Percentiles rank a stretch among this genome's conserved stretches.
Evolutionary conservation across 2,797 vertebrate genomes (phyloP).

Genomic region (Lutjanus campechanus): DNA sequence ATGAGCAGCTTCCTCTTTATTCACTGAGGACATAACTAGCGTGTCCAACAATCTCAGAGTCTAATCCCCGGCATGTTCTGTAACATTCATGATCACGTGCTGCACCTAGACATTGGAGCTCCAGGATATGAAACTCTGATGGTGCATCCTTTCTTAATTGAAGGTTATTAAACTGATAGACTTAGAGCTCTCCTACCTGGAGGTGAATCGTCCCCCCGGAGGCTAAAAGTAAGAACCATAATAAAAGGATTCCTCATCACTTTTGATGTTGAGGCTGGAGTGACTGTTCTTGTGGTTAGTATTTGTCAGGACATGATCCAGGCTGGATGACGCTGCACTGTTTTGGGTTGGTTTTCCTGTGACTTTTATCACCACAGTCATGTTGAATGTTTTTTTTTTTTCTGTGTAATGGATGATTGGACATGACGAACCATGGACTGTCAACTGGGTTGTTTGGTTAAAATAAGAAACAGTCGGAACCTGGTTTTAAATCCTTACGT

Average conservation of each 20-base stretch:
- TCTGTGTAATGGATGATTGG: neutral
- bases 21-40: neutral
- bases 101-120: constrained; percentile 20
- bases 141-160: constrained; percentile 49
- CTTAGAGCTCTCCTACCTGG: constrained; percentile 4
- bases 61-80: neutral
- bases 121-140: constrained; percentile 35
- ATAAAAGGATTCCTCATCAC: constrained; percentile 54
- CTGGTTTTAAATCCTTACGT: too few species aligned
- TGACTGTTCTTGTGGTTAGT: constrained; percentile 59
- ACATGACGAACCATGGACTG: neutral
- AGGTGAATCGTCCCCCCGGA: constrained; percentile 29
- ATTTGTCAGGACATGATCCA: constrained; percentile 60
- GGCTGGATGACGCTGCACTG: constrained; percentile 18
- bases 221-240: constrained; percentile 45
- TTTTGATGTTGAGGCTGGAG: constrained; percentile 51
- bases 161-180: constrained; percentile 60
- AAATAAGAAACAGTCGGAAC: neutral
- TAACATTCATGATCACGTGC: neutral
- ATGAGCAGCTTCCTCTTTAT: constrained; percentile 23
- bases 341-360: constrained; percentile 30
- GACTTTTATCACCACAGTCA: constrained; percentile 16
- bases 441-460: neutral
- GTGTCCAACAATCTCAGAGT: constrained; percentile 7
- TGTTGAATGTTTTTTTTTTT: constrained; percentile 10